Evolutionary conservation across 1,140 invertebrate species (phyloP), one percentile per base, ranked within the genome.

Genomic region (Anastrepha ludens): DNA sequence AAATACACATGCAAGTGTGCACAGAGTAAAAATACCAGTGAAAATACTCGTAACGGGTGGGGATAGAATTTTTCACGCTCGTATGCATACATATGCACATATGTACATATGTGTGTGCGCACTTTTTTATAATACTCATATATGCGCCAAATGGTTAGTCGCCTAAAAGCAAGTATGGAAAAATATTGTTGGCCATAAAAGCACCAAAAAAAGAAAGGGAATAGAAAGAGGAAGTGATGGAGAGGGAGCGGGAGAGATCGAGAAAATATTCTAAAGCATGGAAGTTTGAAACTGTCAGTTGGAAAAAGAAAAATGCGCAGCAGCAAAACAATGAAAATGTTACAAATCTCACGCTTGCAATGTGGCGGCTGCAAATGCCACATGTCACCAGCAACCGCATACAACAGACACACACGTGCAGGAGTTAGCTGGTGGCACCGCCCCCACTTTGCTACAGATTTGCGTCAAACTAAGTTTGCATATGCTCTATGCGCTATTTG

Each of bases 301-400:
- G 74, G 15, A 3, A 58, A 81, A 81, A 81, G 74, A 81, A 81
- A 81, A 81, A 81, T 81, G 44, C 47, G 74, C 74, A 78, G n/a
- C 70, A 50, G 70, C 70, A 81, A 81, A 81, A 81, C 74, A 81
- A 81, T 81, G 74, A 81, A 81, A 81, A 81, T 81, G 74, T 81
- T 81, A 81, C 74, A 81, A 81, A 81, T 81, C 74, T 81, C 74
- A 81, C 74, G 47, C 74, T 81, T 81, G 74, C 74, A 81, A 55
- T 81, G 47, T 81, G 74, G 74, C 74, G 74, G 74, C 74, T 81
- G 74, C 74, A 81, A 81, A 81, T 81, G 74, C 74, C 74, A 81
- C 74, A 81, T 81, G 74, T 81, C 74, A 81, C 74, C 74, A 81
- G 74, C 74, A 81, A 81, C 74, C 74, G 47, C 74, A 81, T 81